These are phyloP conservation scores for Thaumatotibia leucotreta DNA, from an alignment of 1,140 invertebrate species.

Conservation along the genomic window DNA sequence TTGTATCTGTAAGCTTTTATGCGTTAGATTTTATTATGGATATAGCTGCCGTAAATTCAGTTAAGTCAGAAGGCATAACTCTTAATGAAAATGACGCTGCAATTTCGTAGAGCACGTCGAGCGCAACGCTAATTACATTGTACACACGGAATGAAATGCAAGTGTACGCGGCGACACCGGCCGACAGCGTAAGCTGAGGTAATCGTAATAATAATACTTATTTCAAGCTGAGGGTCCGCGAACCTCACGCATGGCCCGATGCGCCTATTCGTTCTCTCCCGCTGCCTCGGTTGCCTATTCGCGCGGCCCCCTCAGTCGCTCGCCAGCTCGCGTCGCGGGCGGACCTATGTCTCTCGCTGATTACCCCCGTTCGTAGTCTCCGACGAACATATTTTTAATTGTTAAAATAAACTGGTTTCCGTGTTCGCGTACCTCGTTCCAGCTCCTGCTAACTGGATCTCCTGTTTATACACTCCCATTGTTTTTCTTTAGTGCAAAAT, in stretches of 20 bases:
- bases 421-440: slow-evolving; percentile 40
- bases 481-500: slow-evolving; percentile 62
- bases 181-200: slow-evolving; percentile 7
- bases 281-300: slow-evolving; percentile 17
- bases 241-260: slow-evolving; percentile 39
- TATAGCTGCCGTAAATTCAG: not conserved
- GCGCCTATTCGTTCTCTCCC: slow-evolving; percentile 37
- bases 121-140: slow-evolving; percentile 8
- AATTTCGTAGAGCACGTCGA: not conserved
- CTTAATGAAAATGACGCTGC: slow-evolving; percentile 9
- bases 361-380: slow-evolving; percentile 43
- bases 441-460: slow-evolving; percentile 46
- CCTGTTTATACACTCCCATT: slow-evolving; percentile 40
- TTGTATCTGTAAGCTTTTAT: not conserved
- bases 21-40: not conserved
- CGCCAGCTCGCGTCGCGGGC: slow-evolving; percentile 37
- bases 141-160: not conserved
- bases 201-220: slow-evolving; percentile 31
- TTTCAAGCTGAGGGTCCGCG: slow-evolving; percentile 28
- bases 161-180: not conserved
- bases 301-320: slow-evolving; percentile 50
- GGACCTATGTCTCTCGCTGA: slow-evolving; percentile 28
- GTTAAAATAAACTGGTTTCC: slow-evolving; percentile 40
- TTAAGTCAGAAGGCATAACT: not conserved
- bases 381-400: slow-evolving; percentile 44